These are phyloP conservation scores for Periophthalmodon schlosseri DNA, from an alignment of 2,113 vertebrate genomes.

Conservation along the genomic window DNA sequence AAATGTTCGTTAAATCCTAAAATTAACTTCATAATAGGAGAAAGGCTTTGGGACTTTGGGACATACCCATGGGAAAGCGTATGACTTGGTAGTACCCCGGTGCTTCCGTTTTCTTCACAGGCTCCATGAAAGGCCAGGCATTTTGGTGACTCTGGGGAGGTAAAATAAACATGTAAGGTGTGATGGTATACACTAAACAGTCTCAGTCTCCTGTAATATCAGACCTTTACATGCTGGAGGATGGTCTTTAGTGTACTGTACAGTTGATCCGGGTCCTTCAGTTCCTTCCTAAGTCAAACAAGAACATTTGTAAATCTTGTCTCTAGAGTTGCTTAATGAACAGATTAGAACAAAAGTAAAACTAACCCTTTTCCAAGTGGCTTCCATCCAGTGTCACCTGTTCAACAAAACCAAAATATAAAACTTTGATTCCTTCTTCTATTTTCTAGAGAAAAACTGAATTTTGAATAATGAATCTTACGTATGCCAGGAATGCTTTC, in stretches of 20 bases:
- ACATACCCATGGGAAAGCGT: conserved; percentile 98
- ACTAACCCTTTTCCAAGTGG: conserved; percentile 86
- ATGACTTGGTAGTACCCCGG: conserved; percentile 99
- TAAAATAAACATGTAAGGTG: not conserved
- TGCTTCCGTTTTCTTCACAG: conserved; percentile 98
- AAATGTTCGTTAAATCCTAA: too few species aligned
- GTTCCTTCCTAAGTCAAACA: conserved; percentile 83
- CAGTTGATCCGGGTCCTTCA: conserved; percentile 95
- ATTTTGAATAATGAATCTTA: conserved; percentile 65
- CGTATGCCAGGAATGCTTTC: conserved; percentile 99
- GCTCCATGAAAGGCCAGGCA: conserved; percentile 99
- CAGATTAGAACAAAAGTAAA: not conserved
- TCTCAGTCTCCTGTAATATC: not conserved
- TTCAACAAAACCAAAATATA: conserved; percentile 35
- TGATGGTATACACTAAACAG: not conserved
- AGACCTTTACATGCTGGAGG: conserved; percentile 93
- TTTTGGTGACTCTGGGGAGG: conserved; percentile 91
- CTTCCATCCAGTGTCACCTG: conserved; percentile 99
- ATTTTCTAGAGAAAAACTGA: not conserved
- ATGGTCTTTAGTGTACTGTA: conserved; percentile 93
- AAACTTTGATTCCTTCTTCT: not conserved
- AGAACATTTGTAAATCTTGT: conserved; percentile 1
- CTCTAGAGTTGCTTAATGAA: not conserved
- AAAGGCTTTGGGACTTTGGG: not conserved
- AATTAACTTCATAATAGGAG: too few species aligned